Evolutionary conservation across 1,140 invertebrate species (phyloP).

Genomic region (Lysiphlebus fabarum): DNA sequence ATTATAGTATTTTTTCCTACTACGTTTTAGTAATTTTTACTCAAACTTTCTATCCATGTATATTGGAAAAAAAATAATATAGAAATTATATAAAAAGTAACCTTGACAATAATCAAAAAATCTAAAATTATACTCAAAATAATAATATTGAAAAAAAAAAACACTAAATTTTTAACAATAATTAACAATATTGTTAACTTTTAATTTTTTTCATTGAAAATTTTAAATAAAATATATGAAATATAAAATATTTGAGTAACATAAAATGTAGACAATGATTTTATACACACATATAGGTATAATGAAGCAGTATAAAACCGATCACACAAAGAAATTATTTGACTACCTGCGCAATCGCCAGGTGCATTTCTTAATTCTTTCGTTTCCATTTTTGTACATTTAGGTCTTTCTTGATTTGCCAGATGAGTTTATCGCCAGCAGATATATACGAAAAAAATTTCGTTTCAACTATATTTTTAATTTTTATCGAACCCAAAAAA

Average conservation of each 20-base stretch:
- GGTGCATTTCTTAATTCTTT: constrained; percentile 1
- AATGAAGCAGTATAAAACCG: background rate
- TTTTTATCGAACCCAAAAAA: background rate
- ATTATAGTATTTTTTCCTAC: too few relatives aligned
- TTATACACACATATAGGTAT: background rate
- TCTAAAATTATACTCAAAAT: too few relatives aligned
- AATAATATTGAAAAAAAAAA: too few relatives aligned
- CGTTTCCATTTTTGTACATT: background rate
- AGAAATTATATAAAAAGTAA: too few relatives aligned
- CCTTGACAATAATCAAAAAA: too few relatives aligned
- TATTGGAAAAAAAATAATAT: background rate
- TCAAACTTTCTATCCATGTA: too few relatives aligned
- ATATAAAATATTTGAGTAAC: background rate
- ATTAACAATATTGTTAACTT: too few relatives aligned
- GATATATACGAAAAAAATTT: background rate
- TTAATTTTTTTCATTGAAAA: too few relatives aligned
- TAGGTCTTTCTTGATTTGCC: constrained; percentile 3
- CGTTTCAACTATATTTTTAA: too few relatives aligned
- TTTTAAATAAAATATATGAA: background rate
- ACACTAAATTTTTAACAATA: too few relatives aligned
- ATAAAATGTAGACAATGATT: constrained; percentile 14
- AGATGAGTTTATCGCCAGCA: constrained; percentile 6
- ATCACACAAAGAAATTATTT: background rate
- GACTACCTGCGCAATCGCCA: constrained; percentile 20
- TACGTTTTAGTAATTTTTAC: too few relatives aligned